Evolutionary conservation across 2,113 vertebrate genomes (phyloP).

Genomic region (Aegotheles bennettii): DNA sequence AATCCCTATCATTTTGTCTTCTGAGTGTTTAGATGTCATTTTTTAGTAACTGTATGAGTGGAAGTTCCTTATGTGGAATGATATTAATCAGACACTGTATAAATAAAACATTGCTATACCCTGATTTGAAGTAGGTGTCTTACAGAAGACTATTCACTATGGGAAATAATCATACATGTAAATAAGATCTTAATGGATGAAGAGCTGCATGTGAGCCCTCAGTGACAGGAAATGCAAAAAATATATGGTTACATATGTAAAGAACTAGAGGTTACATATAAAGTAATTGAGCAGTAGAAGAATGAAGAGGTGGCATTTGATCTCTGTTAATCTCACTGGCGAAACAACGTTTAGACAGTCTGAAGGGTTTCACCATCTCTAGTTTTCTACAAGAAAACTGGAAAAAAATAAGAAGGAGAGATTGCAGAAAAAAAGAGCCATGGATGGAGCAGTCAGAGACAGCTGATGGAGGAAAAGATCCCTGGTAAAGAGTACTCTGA

Average conservation of each 20-base stretch:
- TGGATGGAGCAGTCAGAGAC: fast-evolving
- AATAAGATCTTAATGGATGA: background rate
- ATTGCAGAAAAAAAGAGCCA: background rate
- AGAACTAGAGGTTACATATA: too few relatives aligned
- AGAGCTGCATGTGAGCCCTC: background rate
- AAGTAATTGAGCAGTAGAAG: background rate
- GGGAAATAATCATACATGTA: background rate
- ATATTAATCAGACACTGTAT: background rate
- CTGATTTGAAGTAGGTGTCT: background rate
- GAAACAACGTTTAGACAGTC: background rate
- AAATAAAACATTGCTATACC: background rate
- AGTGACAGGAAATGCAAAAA: background rate
- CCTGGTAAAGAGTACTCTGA: background rate
- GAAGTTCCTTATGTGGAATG: background rate
- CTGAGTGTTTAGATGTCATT: background rate
- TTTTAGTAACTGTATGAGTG: background rate
- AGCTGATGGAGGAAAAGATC: background rate
- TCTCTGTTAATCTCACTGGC: background rate
- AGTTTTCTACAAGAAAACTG: background rate
- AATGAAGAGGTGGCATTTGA: background rate
- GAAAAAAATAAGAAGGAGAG: too few relatives aligned
- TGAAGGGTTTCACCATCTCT: background rate
- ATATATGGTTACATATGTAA: background rate
- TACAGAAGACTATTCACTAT: background rate
- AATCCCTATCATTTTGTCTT: background rate